These are phyloP conservation scores for Callorhinus ursinus DNA, from an alignment of 2,113 vertebrate species.

Conservation along the genomic window DNA sequence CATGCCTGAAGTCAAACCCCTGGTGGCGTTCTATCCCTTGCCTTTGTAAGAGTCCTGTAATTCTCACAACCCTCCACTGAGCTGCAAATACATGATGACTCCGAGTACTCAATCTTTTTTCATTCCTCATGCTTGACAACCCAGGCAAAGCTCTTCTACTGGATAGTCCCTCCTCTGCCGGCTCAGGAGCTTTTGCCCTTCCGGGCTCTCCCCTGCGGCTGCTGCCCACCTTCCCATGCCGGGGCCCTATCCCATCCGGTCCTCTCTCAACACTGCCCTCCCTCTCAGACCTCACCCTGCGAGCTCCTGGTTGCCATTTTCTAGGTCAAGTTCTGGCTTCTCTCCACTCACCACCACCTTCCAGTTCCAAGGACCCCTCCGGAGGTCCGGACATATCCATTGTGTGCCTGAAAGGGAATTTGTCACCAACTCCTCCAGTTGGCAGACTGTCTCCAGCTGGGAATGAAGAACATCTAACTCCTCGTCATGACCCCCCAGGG, in stretches of 20 bases:
- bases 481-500: background rate
- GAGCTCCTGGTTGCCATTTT: background rate
- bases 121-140: background rate
- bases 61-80: background rate
- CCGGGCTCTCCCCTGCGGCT: background rate
- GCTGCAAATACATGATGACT: background rate
- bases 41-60: background rate
- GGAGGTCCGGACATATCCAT: background rate
- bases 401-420: background rate
- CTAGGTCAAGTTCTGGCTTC: background rate
- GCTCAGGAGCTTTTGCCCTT: background rate
- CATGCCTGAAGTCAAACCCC: background rate
- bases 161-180: background rate
- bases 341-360: background rate
- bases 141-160: background rate
- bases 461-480: background rate
- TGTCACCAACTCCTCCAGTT: background rate
- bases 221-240: fast-evolving
- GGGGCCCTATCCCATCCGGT: background rate
- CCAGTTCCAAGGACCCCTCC: background rate
- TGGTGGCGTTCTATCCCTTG: background rate
- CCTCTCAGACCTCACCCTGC: background rate
- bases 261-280: background rate
- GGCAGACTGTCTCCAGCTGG: background rate
- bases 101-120: background rate